These are phyloP conservation scores for Plutella xylostella DNA, from an alignment of 2,888 invertebrate genomes.

Conservation along the genomic window DNA sequence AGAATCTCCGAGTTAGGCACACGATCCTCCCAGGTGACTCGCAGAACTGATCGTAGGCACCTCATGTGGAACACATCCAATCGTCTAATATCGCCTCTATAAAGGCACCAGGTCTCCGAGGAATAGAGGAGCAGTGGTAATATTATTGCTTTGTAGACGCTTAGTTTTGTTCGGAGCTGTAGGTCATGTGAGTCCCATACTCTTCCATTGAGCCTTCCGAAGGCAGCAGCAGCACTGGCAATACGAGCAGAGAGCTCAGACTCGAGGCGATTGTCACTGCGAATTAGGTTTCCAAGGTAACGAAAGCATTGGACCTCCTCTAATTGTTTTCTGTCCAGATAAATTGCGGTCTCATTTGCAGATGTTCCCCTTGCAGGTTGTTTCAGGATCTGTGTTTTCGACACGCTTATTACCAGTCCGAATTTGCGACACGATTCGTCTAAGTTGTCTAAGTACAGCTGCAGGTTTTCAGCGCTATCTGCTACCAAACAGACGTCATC, in stretches of 20 bases:
- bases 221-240: background rate
- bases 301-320: background rate
- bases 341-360: background rate
- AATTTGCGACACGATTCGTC: constrained; percentile 8
- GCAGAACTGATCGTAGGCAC: too few species aligned
- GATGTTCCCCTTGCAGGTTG: constrained; percentile 8
- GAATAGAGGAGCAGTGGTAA: background rate
- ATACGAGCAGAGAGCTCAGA: background rate
- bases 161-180: background rate
- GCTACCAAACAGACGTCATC: constrained; percentile 11
- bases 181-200: background rate
- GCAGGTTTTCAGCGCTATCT: constrained; percentile 5
- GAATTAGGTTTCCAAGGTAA: constrained; percentile 14
- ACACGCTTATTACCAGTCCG: constrained; percentile 10
- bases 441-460: constrained; percentile 1
- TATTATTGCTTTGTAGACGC: background rate
- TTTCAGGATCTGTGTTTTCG: constrained; percentile 8
- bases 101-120: too few species aligned
- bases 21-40: too few species aligned
- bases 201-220: background rate
- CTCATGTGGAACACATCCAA: too few species aligned
- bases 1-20: too few species aligned
- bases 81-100: too few species aligned
- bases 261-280: constrained; percentile 9
- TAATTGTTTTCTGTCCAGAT: background rate